Conservation (phyloP, 2,888 invertebrate genomes). For the Aleiodes testaceus region DNA sequence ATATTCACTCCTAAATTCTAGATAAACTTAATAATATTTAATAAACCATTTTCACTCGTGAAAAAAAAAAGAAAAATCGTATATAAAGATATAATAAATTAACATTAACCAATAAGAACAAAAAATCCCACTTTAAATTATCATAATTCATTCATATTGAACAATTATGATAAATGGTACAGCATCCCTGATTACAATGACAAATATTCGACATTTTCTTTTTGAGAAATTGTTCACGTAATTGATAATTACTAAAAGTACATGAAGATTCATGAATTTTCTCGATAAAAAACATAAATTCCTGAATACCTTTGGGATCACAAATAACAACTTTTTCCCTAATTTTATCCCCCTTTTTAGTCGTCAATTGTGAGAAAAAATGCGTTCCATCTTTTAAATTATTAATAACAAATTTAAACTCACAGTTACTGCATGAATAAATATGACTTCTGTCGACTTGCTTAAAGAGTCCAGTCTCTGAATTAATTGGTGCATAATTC, state of each 20-base stretch:
- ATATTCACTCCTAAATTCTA: too few species aligned
- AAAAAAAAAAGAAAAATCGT: too few species aligned
- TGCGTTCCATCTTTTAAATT: not conserved
- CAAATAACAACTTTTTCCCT: not conserved
- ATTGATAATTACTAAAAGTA: not conserved
- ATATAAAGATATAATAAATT: not conserved
- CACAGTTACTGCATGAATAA: not conserved
- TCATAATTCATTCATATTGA: not conserved
- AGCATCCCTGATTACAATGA: conserved; percentile 18
- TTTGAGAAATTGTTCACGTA: not conserved
- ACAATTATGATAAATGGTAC: conserved; percentile 19
- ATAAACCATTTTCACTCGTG: too few species aligned
- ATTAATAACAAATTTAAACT: conserved; percentile 7
- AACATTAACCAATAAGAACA: not conserved
- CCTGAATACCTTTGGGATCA: not conserved
- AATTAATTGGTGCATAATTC: not conserved
- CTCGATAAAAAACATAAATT: not conserved
- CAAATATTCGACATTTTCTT: conserved; percentile 5
- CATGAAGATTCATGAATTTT: not conserved
- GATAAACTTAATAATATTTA: too few species aligned
- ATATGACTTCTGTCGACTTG: conserved; percentile 12
- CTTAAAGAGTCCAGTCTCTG: conserved; percentile 3
- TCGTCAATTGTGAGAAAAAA: conserved; percentile 9
- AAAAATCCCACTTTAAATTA: too few species aligned
- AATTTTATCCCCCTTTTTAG: conserved; percentile 9